A percentile compares a stretch with the other conserved stretches of the same genome.
phyloP scores from a whole-genome alignment of 2,888 invertebrate genomes.

The Drosophila leonis region DNA sequence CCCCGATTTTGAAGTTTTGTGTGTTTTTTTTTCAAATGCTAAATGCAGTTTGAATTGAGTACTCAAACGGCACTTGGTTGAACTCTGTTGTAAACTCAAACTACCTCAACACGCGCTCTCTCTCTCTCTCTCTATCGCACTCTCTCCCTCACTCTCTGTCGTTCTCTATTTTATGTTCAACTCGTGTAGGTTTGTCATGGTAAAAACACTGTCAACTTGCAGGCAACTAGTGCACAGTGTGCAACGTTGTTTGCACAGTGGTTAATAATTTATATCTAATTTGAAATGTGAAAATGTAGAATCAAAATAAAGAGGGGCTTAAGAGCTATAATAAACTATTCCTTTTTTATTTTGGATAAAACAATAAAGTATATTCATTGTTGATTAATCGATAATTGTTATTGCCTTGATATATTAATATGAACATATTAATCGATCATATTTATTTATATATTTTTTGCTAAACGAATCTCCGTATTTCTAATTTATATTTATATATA shows the following conservation, averaged over 20 bases:
- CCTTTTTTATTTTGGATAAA: no score
- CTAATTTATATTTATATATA: neutral
- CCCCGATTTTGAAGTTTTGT: neutral
- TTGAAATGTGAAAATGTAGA: neutral
- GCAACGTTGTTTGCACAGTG: constrained; percentile 10
- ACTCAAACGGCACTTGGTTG: constrained; percentile 46
- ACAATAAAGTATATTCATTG: no score
- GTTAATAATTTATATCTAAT: neutral
- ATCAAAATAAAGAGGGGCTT: neutral
- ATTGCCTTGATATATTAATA: no score
- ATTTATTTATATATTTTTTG: neutral
- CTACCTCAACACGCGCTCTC: neutral
- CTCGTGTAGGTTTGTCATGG: constrained; percentile 5
- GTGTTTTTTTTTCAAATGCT: constrained; percentile 44
- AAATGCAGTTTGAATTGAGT: constrained; percentile 61
- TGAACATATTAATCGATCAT: neutral
- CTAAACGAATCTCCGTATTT: neutral
- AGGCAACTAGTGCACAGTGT: constrained; percentile 28
- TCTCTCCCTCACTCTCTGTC: neutral
- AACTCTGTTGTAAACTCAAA: constrained; percentile 6
- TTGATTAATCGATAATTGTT: no score
- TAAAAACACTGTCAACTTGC: constrained; percentile 38
- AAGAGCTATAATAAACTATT: no score
- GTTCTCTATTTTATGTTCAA: neutral
- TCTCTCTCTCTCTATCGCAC: no score